A percentile compares a stretch with the other conserved stretches of the same genome.
phyloP scores from a whole-genome alignment of 2,113 vertebrate genomes.

The Alligator sinensis region DNA sequence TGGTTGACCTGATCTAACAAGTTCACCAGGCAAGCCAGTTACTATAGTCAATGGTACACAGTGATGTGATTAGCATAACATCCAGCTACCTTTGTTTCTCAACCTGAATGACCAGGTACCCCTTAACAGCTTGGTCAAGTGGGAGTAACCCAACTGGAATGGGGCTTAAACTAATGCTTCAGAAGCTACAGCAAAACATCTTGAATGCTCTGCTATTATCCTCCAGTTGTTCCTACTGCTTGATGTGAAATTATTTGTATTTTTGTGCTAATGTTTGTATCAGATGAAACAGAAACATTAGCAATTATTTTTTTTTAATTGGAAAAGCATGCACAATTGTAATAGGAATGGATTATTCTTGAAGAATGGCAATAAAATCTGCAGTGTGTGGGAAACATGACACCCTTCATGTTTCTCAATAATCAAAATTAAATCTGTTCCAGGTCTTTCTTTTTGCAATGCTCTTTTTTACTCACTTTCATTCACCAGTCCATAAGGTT shows the following conservation, averaged over 20 bases:
- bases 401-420: background rate
- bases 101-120: too few species aligned
- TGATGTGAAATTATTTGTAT: constrained; percentile 37
- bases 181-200: too few species aligned
- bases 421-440: constrained; percentile 40
- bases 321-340: background rate
- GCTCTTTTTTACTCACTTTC: constrained; percentile 45
- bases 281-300: background rate
- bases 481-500: background rate
- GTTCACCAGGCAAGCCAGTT: too few species aligned
- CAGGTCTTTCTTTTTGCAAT: background rate
- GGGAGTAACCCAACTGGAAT: too few species aligned
- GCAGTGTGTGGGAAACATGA: background rate
- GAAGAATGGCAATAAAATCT: background rate
- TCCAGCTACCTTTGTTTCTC: too few species aligned
- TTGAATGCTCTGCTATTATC: too few species aligned
- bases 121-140: too few species aligned
- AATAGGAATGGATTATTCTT: background rate
- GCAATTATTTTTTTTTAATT: background rate
- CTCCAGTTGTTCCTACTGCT: too few species aligned
- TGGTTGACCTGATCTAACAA: too few species aligned
- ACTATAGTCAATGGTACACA: too few species aligned
- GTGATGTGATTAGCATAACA: too few species aligned
- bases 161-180: too few species aligned
- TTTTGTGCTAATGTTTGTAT: background rate